Conservation (phyloP, 1,140 invertebrate genomes). For the Drosophila cardini region DNA sequence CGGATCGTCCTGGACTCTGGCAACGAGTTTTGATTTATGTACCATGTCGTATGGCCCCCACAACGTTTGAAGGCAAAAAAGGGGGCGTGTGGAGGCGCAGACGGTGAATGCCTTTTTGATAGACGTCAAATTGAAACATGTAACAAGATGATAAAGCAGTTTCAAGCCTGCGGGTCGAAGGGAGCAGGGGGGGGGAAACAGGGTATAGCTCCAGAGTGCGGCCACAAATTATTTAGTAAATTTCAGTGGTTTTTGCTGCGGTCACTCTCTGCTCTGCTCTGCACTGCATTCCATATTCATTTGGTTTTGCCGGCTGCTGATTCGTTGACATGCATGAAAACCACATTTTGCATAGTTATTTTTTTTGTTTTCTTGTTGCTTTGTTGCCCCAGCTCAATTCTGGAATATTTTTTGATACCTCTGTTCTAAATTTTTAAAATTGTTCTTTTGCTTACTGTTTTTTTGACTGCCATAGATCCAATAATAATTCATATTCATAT, state of each 20-base stretch:
- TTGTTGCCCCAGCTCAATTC: constrained; percentile 50
- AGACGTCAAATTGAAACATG: constrained; percentile 76
- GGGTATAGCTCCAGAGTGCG: constrained; percentile 41
- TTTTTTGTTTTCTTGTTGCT: constrained; percentile 29
- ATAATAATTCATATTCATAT: constrained; percentile 80
- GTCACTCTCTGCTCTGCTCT: background rate
- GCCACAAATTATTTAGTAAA: constrained; percentile 80
- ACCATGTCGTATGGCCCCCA: constrained; percentile 16
- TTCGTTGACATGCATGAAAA: constrained; percentile 74
- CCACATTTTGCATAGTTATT: constrained; percentile 53
- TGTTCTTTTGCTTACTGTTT: constrained; percentile 21
- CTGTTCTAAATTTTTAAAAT: background rate
- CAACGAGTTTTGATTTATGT: constrained; percentile 72
- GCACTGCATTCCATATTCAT: constrained; percentile 77
- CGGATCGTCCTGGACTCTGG: constrained; percentile 2
- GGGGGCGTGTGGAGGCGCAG: constrained; percentile 14
- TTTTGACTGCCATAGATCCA: constrained; percentile 41
- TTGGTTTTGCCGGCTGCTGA: constrained; percentile 50
- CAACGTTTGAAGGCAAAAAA: background rate
- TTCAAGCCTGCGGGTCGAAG: constrained; percentile 3
- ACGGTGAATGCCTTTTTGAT: constrained; percentile 69
- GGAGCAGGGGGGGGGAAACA: background rate
- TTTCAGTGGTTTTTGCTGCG: constrained; percentile 45
- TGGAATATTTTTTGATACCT: constrained; percentile 59
- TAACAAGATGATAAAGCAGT: constrained; percentile 79